Base-by-base conservation (phyloP, 2,797 vertebrate species). In the Xyrichtys novacula region DNA sequence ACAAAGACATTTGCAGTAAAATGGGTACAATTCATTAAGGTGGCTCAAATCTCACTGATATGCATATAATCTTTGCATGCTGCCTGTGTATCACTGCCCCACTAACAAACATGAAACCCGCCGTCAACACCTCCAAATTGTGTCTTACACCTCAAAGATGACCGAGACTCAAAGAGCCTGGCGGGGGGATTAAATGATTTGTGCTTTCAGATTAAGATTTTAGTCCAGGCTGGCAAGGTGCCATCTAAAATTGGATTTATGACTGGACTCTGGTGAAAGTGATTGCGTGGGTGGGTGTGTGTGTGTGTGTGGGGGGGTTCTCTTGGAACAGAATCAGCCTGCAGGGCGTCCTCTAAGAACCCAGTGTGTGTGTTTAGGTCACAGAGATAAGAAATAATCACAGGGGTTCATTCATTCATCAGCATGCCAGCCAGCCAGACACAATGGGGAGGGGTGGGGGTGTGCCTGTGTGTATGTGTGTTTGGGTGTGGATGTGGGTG, bases 341-440 rank as follows among this genome's bases (percentile, higher is more conserved):
- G 64, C 57, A 76, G 70, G 84, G 62, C 6, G 31, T 78, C 71
- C 65, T 69, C 36, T 34, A 25, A 46, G 34, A 78, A 65, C 63
- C 32, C 23, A n/a, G 61, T 63, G 53, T 65, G 56, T 70, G 74
- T 85, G 64, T 86, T 88, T 74, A 84, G 43, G 50, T 79, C 83
- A 60, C 68, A 87, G 65, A 83, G 85, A 88, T 90, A 86, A 81
- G 69, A 60, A 76, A 66, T 62, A 71, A 80, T 71, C 77, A 76
- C 74, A 79, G 49, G 74, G 73, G 73, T 64, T 85, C 72, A 62
- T 78, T 89, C 81, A 90, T 86, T 89, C 76, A 89, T 88, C 88
- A 80, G 80, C 81, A 77, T 83, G 82, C 83, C 76, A 90, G 82
- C 83, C 75, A 90, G 67, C 76, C 79, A 88, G 85, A 86, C 85